Evolutionary conservation across 2,888 invertebrate genomes (phyloP).

Genomic region (Lysandra bellargus): DNA sequence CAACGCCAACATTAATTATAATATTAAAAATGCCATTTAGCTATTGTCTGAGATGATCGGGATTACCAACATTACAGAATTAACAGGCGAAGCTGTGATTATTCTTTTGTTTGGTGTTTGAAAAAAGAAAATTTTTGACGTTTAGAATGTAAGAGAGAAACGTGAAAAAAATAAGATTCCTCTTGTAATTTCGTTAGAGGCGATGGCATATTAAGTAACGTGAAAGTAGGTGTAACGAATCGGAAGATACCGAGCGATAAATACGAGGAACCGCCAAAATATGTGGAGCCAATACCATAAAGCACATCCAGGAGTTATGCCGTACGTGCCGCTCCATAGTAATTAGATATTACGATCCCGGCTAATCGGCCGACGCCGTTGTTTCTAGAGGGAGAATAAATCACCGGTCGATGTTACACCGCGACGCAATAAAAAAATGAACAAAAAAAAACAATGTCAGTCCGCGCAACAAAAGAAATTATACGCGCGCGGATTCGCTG

Average conservation of each 20-base stretch:
- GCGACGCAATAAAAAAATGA: conserved; percentile 66
- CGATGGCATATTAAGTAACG: conserved; percentile 15
- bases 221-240: conserved; percentile 30
- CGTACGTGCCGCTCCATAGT: conserved; percentile 78
- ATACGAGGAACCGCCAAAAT: conserved; percentile 74
- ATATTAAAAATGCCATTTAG: conserved; percentile 81
- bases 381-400: conserved; percentile 80
- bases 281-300: conserved; percentile 80
- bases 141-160: not conserved
- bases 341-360: conserved; percentile 78
- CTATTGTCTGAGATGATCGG: conserved; percentile 78
- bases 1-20: conserved; percentile 82
- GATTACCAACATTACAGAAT: conserved; percentile 67
- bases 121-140: not conserved
- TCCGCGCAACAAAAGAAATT: conserved; percentile 78
- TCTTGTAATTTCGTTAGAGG: too few relatives aligned
- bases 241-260: conserved; percentile 22
- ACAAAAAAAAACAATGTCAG: conserved; percentile 70
- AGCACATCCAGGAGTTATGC: conserved; percentile 77
- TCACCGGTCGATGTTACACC: conserved; percentile 68
- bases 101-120: not conserved
- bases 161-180: too few relatives aligned
- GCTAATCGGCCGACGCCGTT: conserved; percentile 79
- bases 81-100: not conserved
- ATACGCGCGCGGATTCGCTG: conserved; percentile 70